Conservation (phyloP, 2,888 invertebrate genomes). For the Cryptocheilus praepositus region DNA sequence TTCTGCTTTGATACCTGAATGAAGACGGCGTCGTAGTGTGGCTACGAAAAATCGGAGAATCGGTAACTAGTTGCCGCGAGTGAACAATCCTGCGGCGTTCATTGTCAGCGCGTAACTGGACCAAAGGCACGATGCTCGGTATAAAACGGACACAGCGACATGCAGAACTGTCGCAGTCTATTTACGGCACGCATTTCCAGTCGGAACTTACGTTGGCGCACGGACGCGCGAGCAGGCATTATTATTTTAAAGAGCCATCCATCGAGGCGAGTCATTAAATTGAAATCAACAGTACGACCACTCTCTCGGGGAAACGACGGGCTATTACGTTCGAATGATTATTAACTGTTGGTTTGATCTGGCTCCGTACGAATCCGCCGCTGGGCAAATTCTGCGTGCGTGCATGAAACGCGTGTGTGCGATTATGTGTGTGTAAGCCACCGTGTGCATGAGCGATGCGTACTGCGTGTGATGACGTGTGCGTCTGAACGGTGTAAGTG, state of each 20-base stretch:
- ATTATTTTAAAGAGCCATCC: constrained; percentile 3
- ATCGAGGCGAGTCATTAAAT: constrained; percentile 4
- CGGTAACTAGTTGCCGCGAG: not conserved
- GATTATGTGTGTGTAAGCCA: not conserved
- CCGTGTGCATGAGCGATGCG: not conserved
- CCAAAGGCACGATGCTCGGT: too few species aligned
- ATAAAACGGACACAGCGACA: too few species aligned
- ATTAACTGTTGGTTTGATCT: constrained; percentile 1
- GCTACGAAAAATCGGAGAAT: not conserved
- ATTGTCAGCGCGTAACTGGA: too few species aligned
- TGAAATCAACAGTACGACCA: not conserved
- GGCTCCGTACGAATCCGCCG: not conserved
- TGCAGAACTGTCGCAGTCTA: too few species aligned
- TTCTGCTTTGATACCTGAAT: too few species aligned
- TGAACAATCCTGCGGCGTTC: too few species aligned
- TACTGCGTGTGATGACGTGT: too few species aligned
- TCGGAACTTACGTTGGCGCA: too few species aligned
- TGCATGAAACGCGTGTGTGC: not conserved
- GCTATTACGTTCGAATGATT: constrained; percentile 5
- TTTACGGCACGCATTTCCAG: too few species aligned
- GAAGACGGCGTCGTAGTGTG: too few species aligned
- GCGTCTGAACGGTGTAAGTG: too few species aligned
- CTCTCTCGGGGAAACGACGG: not conserved
- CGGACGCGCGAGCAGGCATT: not conserved
- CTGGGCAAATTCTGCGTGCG: not conserved